Conservation (phyloP, 2,888 invertebrate species). For the Drosophila parthenogenetica region DNA sequence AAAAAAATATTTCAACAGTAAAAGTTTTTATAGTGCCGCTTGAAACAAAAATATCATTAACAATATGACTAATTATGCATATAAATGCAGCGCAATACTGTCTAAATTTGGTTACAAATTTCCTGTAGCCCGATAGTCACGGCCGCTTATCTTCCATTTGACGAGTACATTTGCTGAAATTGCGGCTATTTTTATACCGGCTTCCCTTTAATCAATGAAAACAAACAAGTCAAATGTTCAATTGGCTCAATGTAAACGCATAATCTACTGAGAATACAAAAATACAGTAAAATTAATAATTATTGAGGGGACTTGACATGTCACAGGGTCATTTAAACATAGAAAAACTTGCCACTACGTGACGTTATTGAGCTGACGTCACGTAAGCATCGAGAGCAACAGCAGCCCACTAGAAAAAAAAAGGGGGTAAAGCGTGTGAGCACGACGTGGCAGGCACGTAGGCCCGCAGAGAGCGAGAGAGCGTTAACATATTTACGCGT, state of each 20-base stretch:
- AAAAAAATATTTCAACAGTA: slow-evolving; percentile 42
- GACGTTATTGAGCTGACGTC: slow-evolving; percentile 54
- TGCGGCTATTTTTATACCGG: slow-evolving; percentile 36
- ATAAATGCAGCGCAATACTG: slow-evolving; percentile 22
- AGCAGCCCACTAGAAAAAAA: slow-evolving; percentile 24
- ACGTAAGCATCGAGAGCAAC: slow-evolving; percentile 24
- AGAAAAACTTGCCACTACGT: slow-evolving; percentile 31
- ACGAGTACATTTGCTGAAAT: slow-evolving; percentile 24
- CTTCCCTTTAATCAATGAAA: slow-evolving; percentile 55
- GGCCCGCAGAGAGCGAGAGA: slow-evolving; percentile 37
- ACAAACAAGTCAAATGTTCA: slow-evolving; percentile 32
- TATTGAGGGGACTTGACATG: slow-evolving; percentile 23
- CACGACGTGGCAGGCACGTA: slow-evolving; percentile 52
- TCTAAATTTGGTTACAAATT: slow-evolving; percentile 7
- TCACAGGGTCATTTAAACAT: slow-evolving; percentile 56
- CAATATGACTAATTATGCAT: slow-evolving; percentile 52
- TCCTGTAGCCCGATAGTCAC: slow-evolving; percentile 38
- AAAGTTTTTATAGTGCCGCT: slow-evolving; percentile 8
- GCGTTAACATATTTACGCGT: not conserved
- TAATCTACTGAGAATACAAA: slow-evolving; percentile 32
- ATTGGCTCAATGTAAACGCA: slow-evolving; percentile 42
- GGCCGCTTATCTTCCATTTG: slow-evolving; percentile 52
- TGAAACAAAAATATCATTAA: slow-evolving; percentile 27
- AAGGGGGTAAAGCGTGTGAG: slow-evolving; percentile 38
- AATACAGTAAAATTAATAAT: slow-evolving; percentile 1